A percentile compares a stretch with the other conserved stretches of the same genome.
phyloP scores from a whole-genome alignment of 2,113 vertebrate genomes.

The Macaca mulatta region DNA sequence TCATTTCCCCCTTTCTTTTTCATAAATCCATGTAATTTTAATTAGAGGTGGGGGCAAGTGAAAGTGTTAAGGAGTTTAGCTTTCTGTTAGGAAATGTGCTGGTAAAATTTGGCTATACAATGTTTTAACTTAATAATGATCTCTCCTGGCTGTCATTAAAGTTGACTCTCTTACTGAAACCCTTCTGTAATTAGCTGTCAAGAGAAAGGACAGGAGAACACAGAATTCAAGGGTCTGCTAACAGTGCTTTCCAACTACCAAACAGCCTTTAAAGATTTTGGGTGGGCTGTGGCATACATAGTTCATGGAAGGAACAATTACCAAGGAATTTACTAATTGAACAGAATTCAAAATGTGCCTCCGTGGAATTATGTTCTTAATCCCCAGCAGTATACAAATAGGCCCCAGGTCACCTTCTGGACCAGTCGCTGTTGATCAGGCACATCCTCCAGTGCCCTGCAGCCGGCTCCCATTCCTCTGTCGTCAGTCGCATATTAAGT shows the following conservation, averaged over 20 bases:
- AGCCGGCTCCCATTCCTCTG: neutral
- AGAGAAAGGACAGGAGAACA: neutral
- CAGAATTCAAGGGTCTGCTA: neutral
- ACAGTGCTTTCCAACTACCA: neutral
- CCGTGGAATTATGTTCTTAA: neutral
- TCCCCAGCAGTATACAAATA: too few relatives aligned
- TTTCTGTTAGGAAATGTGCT: slow-evolving; percentile 7
- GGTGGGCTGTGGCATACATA: neutral
- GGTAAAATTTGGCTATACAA: neutral
- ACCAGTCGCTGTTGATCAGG: neutral
- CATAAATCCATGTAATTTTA: neutral
- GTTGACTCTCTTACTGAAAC: neutral
- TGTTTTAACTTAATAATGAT: slow-evolving; percentile 19
- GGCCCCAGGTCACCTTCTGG: neutral
- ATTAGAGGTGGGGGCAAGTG: neutral
- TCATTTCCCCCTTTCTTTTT: neutral
- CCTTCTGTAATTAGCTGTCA: neutral
- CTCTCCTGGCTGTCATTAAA: neutral
- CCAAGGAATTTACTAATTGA: neutral
- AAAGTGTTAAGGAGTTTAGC: neutral
- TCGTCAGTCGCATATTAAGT: neutral
- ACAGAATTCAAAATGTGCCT: neutral
- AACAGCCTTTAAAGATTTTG: neutral
- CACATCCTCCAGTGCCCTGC: neutral
- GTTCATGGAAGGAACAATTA: neutral